A percentile compares a stretch with the other conserved stretches of the same genome.
phyloP scores from a whole-genome alignment of 2,113 vertebrate species.

The Sturnus vulgaris region DNA sequence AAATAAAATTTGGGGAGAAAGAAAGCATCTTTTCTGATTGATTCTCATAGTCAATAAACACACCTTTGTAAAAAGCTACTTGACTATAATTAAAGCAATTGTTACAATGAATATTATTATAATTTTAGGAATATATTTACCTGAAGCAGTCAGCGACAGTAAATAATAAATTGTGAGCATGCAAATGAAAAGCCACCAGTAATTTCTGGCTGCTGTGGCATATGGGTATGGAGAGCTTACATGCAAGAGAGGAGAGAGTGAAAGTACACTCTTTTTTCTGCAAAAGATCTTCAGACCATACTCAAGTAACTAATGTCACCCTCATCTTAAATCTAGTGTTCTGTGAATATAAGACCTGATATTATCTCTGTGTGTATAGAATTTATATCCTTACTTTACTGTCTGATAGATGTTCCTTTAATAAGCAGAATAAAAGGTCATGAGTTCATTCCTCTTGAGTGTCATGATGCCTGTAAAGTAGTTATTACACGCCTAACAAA shows the following conservation, averaged over 20 bases:
- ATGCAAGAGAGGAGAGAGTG: neutral
- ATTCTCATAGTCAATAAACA: neutral
- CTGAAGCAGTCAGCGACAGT: neutral
- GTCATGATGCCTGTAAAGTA: neutral
- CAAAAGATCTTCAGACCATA: neutral
- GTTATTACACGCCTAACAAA: neutral
- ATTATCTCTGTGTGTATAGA: neutral
- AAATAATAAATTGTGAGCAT: neutral
- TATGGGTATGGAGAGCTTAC: neutral
- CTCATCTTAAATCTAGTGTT: neutral
- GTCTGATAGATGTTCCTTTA: neutral
- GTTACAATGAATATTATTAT: neutral
- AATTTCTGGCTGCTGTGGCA: neutral
- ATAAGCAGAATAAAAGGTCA: neutral
- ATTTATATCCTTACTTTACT: neutral
- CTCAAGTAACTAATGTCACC: neutral
- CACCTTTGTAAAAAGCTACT: slow-evolving; percentile 9
- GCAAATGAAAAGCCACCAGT: neutral
- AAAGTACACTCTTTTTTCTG: accelerated
- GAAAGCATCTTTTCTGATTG: neutral
- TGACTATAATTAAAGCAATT: neutral
- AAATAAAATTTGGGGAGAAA: neutral
- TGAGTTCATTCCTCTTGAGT: neutral
- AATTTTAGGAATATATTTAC: neutral
- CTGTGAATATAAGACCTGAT: neutral